Evolutionary conservation across 1,140 invertebrate genomes (phyloP).

Genomic region (Lerema accius): DNA sequence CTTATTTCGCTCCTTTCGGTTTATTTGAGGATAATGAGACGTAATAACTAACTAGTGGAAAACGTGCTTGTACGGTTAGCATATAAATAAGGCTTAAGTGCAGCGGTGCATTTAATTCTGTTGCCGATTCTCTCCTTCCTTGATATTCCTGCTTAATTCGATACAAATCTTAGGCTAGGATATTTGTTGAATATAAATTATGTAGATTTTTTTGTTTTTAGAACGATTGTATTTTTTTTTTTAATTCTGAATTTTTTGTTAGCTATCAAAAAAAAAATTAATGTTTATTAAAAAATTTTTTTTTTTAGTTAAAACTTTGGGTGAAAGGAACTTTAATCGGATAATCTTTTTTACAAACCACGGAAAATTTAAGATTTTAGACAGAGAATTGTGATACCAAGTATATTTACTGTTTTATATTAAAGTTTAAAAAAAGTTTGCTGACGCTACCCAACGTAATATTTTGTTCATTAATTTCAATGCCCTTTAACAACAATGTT

Average conservation of each 20-base stretch:
- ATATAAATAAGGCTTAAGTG: slow-evolving; percentile 44
- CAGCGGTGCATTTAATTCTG: slow-evolving; percentile 20
- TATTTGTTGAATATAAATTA: background rate
- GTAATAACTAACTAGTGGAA: slow-evolving; percentile 55
- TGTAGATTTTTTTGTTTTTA: too few relatives aligned
- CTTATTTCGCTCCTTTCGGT: slow-evolving; percentile 47
- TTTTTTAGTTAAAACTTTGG: too few relatives aligned
- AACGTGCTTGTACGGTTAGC: slow-evolving; percentile 45
- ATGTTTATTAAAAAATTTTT: too few relatives aligned
- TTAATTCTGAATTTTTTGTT: too few relatives aligned
- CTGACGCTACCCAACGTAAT: background rate
- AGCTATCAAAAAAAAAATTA: too few relatives aligned
- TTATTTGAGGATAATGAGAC: slow-evolving; percentile 65
- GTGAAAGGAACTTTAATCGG: too few relatives aligned
- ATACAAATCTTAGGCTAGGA: background rate
- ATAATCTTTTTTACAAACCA: too few relatives aligned
- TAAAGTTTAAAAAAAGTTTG: too few relatives aligned
- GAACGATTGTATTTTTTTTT: too few relatives aligned
- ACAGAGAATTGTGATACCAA: too few relatives aligned
- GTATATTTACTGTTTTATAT: too few relatives aligned
- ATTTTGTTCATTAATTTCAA: slow-evolving; percentile 2
- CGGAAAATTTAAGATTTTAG: too few relatives aligned
- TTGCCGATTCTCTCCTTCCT: slow-evolving; percentile 23
- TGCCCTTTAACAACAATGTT: slow-evolving; percentile 5
- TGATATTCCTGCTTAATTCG: background rate